Percentiles rank a stretch among this genome's conserved stretches.
Conservation (phyloP, 1,140 invertebrate genomes). For the Araneus ventricosus region DNA sequence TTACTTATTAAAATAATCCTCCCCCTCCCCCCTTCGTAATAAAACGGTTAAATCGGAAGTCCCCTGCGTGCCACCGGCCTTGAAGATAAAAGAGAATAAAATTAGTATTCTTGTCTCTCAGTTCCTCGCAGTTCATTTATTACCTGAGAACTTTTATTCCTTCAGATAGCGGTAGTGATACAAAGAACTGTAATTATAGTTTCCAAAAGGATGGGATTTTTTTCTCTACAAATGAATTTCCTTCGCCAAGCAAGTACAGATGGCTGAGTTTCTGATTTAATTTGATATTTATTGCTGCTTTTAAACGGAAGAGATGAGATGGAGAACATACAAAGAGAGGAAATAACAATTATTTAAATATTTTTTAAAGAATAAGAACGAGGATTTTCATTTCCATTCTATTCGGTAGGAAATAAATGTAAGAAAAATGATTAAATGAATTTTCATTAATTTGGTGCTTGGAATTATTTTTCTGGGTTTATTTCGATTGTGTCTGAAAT, state of each 20-base stretch:
- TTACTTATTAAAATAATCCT: conserved; percentile 50
- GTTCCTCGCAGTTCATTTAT: conserved; percentile 48
- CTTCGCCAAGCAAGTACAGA: conserved; percentile 6
- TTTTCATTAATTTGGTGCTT: conserved; percentile 23
- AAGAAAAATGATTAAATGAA: background rate
- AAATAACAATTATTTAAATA: conserved; percentile 32
- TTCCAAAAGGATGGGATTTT: background rate
- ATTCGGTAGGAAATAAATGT: conserved; percentile 2
- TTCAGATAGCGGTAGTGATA: conserved; percentile 38
- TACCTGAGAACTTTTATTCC: conserved; percentile 59
- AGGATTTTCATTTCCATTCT: background rate
- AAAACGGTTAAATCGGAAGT: conserved; percentile 30
- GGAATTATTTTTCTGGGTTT: background rate
- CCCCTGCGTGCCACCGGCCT: background rate
- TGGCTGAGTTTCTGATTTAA: conserved; percentile 29
- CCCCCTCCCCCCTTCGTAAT: background rate
- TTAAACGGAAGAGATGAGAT: background rate
- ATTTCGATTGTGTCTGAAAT: background rate
- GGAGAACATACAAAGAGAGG: background rate
- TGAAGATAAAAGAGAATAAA: conserved; percentile 37
- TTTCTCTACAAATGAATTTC: conserved; percentile 30
- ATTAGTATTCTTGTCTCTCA: conserved; percentile 31
- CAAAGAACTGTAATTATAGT: conserved; percentile 61
- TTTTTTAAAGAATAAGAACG: background rate
- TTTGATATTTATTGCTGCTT: conserved; percentile 54